phyloP scores from a whole-genome alignment of 2,888 invertebrate species.

The Elgonia sp. region DNA sequence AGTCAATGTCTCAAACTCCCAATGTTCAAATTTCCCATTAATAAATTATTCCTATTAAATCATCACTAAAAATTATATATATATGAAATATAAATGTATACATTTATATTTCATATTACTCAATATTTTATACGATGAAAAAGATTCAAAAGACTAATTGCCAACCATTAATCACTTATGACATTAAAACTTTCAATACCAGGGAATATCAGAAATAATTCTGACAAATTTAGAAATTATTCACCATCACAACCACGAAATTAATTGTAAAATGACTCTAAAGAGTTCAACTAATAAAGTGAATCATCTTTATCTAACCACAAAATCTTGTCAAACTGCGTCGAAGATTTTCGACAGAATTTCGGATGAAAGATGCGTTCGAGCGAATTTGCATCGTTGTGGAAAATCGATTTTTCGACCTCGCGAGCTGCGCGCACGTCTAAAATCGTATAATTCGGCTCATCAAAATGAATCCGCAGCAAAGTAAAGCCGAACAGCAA shows the following conservation, averaged over 20 bases:
- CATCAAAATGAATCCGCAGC: constrained; percentile 71
- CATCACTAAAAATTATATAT: no score
- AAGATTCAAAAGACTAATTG: no score
- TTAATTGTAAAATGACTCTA: neutral
- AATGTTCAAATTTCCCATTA: no score
- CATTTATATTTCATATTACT: no score
- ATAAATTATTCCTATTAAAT: no score
- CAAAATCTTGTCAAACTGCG: neutral
- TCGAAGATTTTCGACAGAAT: neutral
- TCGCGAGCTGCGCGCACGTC: constrained; percentile 22
- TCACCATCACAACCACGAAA: neutral
- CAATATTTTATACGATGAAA: no score
- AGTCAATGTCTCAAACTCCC: no score
- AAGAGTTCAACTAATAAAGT: no score
- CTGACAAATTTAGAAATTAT: constrained; percentile 22
- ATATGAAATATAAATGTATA: no score
- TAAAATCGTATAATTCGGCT: constrained; percentile 77
- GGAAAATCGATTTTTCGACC: neutral
- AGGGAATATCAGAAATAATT: neutral
- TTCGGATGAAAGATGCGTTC: neutral
- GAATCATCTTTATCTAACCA: neutral
- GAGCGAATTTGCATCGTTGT: neutral
- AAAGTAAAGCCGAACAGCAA: constrained; percentile 55
- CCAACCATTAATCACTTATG: no score
- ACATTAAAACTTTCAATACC: neutral